Evolutionary conservation across 1,140 invertebrate genomes (phyloP).

Genomic region (Caenorhabditis briggsae): DNA sequence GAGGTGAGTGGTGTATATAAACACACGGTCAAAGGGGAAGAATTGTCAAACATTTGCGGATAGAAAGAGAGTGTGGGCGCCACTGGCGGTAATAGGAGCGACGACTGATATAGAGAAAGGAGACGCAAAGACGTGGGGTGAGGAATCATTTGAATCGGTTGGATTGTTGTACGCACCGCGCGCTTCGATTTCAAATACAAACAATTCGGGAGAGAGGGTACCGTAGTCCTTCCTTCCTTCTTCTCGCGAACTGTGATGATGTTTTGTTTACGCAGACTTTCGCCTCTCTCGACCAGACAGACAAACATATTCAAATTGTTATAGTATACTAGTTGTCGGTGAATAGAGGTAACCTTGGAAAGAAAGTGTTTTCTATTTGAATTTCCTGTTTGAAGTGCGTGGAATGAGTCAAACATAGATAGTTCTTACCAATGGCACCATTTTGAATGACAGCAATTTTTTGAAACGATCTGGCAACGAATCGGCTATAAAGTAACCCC

Average conservation of each 20-base stretch:
- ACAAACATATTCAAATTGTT: background rate
- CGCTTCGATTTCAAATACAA: constrained; percentile 55
- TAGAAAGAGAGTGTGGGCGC: background rate
- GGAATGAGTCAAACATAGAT: too few species aligned
- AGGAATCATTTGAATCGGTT: background rate
- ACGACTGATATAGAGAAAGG: background rate
- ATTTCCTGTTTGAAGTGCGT: too few species aligned
- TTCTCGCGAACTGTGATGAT: constrained; percentile 5
- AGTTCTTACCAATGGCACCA: too few species aligned
- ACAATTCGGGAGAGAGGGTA: constrained; percentile 19
- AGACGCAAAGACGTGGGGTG: background rate
- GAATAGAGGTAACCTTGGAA: too few species aligned
- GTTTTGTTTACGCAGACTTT: constrained; percentile 40
- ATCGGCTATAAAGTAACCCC: background rate
- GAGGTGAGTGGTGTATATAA: too few species aligned
- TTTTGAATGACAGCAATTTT: too few species aligned
- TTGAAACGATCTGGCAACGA: too few species aligned
- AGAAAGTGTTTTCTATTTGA: too few species aligned
- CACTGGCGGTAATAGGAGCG: constrained; percentile 16
- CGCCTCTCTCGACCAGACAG: background rate
- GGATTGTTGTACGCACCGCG: background rate
- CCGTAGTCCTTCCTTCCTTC: background rate
- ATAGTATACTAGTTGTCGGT: too few species aligned
- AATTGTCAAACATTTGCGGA: background rate
- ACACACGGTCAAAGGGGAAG: too few species aligned